Evolutionary conservation across 2,888 invertebrate genomes (phyloP).

Genomic region (Caenorhabditis sp.): DNA sequence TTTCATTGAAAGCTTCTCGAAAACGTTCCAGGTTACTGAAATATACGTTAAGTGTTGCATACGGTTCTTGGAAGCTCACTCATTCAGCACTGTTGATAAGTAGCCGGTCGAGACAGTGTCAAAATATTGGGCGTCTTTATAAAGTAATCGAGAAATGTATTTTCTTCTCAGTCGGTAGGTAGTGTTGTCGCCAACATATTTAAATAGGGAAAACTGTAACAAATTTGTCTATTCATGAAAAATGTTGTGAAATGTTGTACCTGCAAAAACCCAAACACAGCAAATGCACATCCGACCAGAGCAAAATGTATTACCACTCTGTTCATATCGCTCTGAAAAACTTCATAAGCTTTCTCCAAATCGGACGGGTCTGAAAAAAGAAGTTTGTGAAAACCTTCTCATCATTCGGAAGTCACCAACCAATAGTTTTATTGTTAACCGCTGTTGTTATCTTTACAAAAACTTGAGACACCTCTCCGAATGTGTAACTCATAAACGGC

Average conservation of each 20-base stretch:
- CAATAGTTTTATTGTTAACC: conserved; percentile 41
- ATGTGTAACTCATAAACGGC: conserved; percentile 64
- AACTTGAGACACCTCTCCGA: conserved; percentile 64
- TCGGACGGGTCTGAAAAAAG: conserved; percentile 49
- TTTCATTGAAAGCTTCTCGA: conserved; percentile 80
- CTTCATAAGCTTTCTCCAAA: conserved; percentile 52
- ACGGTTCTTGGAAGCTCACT: conserved; percentile 82
- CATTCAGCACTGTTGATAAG: conserved; percentile 85
- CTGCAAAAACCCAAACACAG: conserved; percentile 48
- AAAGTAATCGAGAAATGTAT: conserved; percentile 84
- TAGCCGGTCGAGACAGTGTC: conserved; percentile 85
- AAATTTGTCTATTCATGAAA: no score
- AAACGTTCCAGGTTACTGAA: conserved; percentile 78
- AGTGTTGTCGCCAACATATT: conserved; percentile 84
- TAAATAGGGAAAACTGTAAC: conserved; percentile 80
- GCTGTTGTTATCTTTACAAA: conserved; percentile 59
- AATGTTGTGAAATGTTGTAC: neutral
- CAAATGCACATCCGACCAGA: conserved; percentile 31
- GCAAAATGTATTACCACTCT: conserved; percentile 45
- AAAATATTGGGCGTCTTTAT: conserved; percentile 84
- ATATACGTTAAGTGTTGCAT: no score
- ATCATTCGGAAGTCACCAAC: neutral
- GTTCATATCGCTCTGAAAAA: conserved; percentile 48
- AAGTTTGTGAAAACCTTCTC: no score
- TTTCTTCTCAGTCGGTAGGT: conserved; percentile 84